These are phyloP conservation scores for Aleadryas rufinucha DNA, from an alignment of 2,113 vertebrate species.

Conservation along the genomic window DNA sequence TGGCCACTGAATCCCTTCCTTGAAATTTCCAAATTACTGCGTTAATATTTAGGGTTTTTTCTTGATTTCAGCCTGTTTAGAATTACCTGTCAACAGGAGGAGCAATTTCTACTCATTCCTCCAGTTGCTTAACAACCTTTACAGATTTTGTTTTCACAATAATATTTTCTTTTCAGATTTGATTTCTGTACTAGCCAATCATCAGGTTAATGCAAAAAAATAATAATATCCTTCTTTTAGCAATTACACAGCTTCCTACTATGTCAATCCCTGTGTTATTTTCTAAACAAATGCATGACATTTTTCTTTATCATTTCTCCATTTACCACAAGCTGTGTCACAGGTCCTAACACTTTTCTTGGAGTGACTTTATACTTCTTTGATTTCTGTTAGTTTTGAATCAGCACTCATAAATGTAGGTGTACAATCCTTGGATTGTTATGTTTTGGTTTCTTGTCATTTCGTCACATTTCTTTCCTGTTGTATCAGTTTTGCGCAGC, in stretches of 20 bases:
- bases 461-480: background rate
- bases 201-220: background rate
- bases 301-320: slow-evolving; percentile 3
- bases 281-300: background rate
- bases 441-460: background rate
- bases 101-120: background rate
- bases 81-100: background rate
- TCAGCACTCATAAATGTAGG: background rate
- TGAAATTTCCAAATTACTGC: background rate
- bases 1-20: background rate
- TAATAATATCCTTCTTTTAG: background rate
- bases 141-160: background rate
- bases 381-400: background rate
- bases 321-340: background rate
- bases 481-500: background rate
- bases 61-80: background rate
- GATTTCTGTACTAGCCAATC: background rate
- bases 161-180: background rate
- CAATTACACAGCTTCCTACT: background rate
- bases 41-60: background rate
- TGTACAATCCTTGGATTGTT: background rate
- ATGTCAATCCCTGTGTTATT: background rate
- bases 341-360: background rate
- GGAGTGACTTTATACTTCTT: background rate
- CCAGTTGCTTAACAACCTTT: background rate